phyloP scores from a whole-genome alignment of 2,797 vertebrate species.

The Agapornis canus region DNA sequence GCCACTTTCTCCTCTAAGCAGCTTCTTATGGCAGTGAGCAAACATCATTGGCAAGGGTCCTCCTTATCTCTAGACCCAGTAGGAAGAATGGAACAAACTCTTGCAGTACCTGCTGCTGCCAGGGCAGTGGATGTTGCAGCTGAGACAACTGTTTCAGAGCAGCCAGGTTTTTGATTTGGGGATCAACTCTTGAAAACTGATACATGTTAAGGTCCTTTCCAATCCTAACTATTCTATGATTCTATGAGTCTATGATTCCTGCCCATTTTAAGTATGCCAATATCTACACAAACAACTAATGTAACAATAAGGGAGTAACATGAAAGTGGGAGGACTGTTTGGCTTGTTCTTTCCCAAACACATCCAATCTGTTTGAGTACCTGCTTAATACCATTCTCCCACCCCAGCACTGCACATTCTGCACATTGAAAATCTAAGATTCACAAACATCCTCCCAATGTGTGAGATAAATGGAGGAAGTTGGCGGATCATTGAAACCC shows the following conservation, averaged over 20 bases:
- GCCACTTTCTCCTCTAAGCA: background rate
- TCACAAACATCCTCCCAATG: background rate
- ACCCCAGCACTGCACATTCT: background rate
- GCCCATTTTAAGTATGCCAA: background rate
- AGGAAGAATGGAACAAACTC: background rate
- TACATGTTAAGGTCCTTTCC: background rate
- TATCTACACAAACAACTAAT: background rate
- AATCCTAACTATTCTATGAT: background rate
- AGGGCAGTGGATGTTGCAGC: background rate
- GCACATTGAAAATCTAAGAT: background rate
- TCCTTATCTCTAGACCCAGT: background rate
- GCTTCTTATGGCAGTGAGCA: background rate
- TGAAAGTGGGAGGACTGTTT: background rate
- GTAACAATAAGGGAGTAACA: background rate
- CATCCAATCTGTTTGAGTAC: background rate
- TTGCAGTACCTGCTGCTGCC: background rate
- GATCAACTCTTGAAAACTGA: background rate
- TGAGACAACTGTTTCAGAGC: background rate
- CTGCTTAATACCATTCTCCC: background rate
- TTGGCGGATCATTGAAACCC: background rate
- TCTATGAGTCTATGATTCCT: background rate
- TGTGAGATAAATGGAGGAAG: background rate
- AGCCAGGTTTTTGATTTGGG: background rate
- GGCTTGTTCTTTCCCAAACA: background rate
- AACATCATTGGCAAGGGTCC: background rate